phyloP scores from a whole-genome alignment of 2,888 invertebrate genomes.

The Galerucella nymphaeae region DNA sequence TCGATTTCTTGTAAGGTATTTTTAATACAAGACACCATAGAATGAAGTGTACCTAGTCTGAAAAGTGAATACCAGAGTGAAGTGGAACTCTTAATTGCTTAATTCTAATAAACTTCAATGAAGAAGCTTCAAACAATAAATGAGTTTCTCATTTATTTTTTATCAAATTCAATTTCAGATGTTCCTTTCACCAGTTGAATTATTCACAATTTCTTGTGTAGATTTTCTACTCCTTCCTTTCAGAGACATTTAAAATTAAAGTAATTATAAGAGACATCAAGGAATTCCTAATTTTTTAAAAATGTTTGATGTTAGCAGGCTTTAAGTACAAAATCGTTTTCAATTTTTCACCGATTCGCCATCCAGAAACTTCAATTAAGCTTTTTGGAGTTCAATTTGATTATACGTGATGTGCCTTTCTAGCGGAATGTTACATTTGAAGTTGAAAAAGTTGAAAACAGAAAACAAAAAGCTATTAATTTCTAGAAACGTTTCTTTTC shows the following conservation, averaged over 20 bases:
- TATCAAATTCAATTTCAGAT: background rate
- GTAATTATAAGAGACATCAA: constrained; percentile 5
- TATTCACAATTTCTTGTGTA: constrained; percentile 19
- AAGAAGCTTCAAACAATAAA: background rate
- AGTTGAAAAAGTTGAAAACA: background rate
- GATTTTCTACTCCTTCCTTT: constrained; percentile 2
- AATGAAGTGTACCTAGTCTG: too few relatives aligned
- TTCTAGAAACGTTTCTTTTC: constrained; percentile 3
- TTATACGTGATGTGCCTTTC: constrained; percentile 20
- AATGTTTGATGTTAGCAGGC: constrained; percentile 1
- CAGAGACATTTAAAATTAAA: constrained; percentile 6
- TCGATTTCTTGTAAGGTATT: too few relatives aligned
- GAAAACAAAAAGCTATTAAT: constrained; percentile 11
- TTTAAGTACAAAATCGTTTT: constrained; percentile 13
- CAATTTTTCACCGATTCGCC: constrained; percentile 12
- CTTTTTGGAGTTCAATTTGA: constrained; percentile 14
- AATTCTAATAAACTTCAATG: background rate
- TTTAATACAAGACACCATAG: too few relatives aligned
- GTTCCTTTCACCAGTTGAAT: constrained; percentile 2
- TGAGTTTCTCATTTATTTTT: background rate
- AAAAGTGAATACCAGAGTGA: too few relatives aligned
- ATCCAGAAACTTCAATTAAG: constrained; percentile 19
- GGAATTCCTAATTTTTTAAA: constrained; percentile 6
- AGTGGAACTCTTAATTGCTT: too few relatives aligned
- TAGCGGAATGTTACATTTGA: constrained; percentile 13